Base-by-base conservation (phyloP, 2,113 vertebrate species). In the Cebus imitator region DNA sequence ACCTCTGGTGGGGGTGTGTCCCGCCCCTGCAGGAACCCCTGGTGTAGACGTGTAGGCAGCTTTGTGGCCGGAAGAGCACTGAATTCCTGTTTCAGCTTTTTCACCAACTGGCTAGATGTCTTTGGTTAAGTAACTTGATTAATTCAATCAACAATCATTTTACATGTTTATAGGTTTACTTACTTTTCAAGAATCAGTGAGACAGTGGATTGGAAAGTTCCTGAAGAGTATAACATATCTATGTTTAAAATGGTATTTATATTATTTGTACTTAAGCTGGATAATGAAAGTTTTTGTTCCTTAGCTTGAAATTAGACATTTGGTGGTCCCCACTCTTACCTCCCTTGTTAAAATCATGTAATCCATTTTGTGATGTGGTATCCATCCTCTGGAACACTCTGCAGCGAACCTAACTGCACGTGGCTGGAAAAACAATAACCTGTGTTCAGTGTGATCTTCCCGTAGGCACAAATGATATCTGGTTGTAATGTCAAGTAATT, bases 171-270 rank as follows among this genome's bases (percentile, higher is more conserved):
- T 32, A 35, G 37, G 18, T 48, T 75, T 50, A 13, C 5, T 43
- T 18, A 30, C 13, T 17, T 50, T 0, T 1, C 40, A 16, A 50
- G 35, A 45, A 30, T 32, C 40, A 50, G 18, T 0, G 61, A 72
- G 80, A 75, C 43, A 17, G 10, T 21, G 17, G 35, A n/a, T 88
- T 48, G 76, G 50, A 30, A 89, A 48, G 66, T 48, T 75, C 30
- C n/a, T 43, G 10, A n/a, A 85, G 78, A 93, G 12, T 20, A 4
- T 50, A n/a, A 11, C 9, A 4, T 14, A 17, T 80, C 37, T 32
- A 0, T 23, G 23, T 78, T 79, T 45, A 30, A 73, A 73, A 48
- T 0, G 0, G 27, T 5, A 17, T 30, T 68, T 58, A 52, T 43
- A 3, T 40, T n/a, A 35, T 78, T 70, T 83, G 37, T 45, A 2